Conservation (phyloP, 2,113 vertebrate species). For the Chloropsis cyanopogon region DNA sequence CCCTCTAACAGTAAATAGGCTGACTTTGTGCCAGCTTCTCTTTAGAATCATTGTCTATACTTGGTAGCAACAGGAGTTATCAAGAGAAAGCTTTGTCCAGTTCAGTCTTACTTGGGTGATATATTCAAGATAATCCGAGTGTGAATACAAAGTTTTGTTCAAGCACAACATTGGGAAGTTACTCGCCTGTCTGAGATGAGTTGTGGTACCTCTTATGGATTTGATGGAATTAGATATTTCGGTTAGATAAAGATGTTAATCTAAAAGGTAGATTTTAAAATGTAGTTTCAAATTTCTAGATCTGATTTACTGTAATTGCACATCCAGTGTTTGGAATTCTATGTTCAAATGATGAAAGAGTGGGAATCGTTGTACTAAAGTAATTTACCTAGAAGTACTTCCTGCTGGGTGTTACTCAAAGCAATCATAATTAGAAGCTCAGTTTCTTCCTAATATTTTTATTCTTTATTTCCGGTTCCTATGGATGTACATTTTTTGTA, state of each 20-base stretch:
- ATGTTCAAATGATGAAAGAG: not conserved
- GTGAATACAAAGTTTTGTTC: not conserved
- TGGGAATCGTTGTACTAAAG: not conserved
- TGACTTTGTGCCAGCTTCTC: not conserved
- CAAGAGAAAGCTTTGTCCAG: not conserved
- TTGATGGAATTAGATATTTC: not conserved
- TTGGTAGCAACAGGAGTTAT: not conserved
- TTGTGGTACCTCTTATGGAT: not conserved
- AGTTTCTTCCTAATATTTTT: not conserved
- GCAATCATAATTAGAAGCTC: not conserved
- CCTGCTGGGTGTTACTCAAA: not conserved
- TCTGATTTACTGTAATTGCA: not conserved
- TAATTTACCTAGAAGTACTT: not conserved
- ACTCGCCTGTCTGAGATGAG: not conserved
- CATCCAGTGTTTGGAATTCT: not conserved
- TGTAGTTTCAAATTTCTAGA: not conserved
- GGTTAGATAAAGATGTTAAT: not conserved
- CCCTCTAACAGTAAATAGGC: not conserved
- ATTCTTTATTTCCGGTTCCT: not conserved
- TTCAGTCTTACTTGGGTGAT: not conserved
- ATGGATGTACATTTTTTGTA: not conserved
- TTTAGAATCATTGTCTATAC: not conserved
- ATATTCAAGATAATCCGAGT: not conserved
- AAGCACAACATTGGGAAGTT: not conserved
- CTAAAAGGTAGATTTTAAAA: not conserved